Evolutionary conservation across 2,888 invertebrate species (phyloP), one percentile per base, ranked within the genome.

Genomic region (Scaptomyza parva): DNA sequence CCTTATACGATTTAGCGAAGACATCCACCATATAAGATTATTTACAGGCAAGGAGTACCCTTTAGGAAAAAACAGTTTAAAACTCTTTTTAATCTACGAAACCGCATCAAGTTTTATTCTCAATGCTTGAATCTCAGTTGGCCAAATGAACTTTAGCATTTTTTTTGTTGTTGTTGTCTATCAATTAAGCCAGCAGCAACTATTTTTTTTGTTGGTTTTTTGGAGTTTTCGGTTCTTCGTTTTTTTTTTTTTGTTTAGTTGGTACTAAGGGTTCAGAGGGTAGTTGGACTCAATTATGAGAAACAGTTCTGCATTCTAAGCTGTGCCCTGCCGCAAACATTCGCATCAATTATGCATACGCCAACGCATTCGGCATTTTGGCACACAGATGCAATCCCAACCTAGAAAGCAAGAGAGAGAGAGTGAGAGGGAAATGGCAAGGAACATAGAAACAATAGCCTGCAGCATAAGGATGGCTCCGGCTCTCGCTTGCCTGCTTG

Each of bases 301-400:
- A 67, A 78, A 81, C 68, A 70, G 62, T 61, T 75, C 53, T 50
- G 59, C 61, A 52, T 75, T 72, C 80, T 81, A 77, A 84, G 87
- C 75, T 53, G 61, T 51, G 47, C 47, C 22, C 67, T 62, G 81
- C 81, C 87, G 68, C 89, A 88, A 88, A 77, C 86, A 81, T 81
- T 84, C 79, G 78, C 86, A 89, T 88, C 89, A 87, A 88, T 88
- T 88, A 88, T 88, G 88, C 88, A 88, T 83, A 72, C 85, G 83
- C 84, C 88, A 70, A 86, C 77, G 65, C 80, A 76, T 57, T 76
- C 53, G 77, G 79, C 54, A 75, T 45, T 48, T 48, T 20, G 59
- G 60, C 58, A 59, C 33, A 39, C 50, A 63, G 55, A 50, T 53
- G 59, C 65, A 65, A 44, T 61, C 33, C 33, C 59, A 44, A 40